These are phyloP conservation scores for Leptopilina clavipes DNA, from an alignment of 1,140 invertebrate genomes.

Conservation along the genomic window DNA sequence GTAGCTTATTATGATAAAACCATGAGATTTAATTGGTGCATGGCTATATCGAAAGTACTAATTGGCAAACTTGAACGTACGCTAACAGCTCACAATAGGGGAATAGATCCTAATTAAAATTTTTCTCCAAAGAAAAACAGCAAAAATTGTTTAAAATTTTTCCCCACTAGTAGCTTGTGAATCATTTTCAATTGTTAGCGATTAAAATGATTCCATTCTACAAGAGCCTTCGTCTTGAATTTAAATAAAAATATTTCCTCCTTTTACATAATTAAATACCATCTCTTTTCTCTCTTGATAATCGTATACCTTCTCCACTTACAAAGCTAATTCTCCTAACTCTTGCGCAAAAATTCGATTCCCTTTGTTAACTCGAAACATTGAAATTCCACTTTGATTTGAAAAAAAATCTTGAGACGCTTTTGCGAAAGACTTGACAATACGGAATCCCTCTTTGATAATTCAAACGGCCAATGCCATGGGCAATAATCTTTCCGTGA, in stretches of 20 bases:
- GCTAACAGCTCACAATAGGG: slow-evolving; percentile 13
- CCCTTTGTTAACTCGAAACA: slow-evolving; percentile 1
- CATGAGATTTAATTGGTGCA: slow-evolving; percentile 15
- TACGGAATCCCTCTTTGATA: background rate
- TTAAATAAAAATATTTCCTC: background rate
- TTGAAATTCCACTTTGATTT: slow-evolving; percentile 9
- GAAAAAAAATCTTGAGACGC: background rate
- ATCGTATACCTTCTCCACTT: background rate
- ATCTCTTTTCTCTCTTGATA: background rate
- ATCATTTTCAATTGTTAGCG: too few relatives aligned
- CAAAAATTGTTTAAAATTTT: too few relatives aligned
- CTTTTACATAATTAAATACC: background rate
- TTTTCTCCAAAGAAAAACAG: too few relatives aligned
- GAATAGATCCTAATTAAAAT: background rate
- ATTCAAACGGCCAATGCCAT: background rate
- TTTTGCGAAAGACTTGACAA: background rate
- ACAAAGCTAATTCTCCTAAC: background rate
- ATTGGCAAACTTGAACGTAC: slow-evolving; percentile 8
- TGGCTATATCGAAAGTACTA: slow-evolving; percentile 7
- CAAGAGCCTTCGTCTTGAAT: background rate
- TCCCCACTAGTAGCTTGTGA: too few relatives aligned
- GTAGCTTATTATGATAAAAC: background rate
- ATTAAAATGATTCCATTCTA: too few relatives aligned
- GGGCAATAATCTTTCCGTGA: background rate
- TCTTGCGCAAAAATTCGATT: background rate